Evolutionary conservation across 2,797 vertebrate genomes (phyloP).

Genomic region (Carapus acus): DNA sequence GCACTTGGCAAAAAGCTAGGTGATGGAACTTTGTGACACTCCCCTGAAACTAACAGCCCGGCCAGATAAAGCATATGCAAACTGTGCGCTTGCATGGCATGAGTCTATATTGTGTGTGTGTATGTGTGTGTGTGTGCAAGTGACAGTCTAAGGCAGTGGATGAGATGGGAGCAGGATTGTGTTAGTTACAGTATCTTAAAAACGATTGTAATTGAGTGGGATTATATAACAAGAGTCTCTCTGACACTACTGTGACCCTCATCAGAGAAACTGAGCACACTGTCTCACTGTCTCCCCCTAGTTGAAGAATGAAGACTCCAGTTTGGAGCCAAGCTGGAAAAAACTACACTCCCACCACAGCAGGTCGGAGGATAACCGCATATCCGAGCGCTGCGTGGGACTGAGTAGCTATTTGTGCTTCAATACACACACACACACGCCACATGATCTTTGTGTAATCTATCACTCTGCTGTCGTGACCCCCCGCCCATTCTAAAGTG

Average conservation of each 20-base stretch:
- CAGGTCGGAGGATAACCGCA: not conserved
- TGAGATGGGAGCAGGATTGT: conserved; percentile 30
- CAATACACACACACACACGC: conserved; percentile 31
- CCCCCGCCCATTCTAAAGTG: conserved; percentile 69
- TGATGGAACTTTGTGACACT: conserved; percentile 10
- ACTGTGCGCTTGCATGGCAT: too few relatives aligned
- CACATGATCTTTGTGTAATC: conserved; percentile 34
- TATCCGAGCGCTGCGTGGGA: conserved; percentile 44
- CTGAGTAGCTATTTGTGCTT: conserved; percentile 48
- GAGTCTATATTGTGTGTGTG: too few relatives aligned
- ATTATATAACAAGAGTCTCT: conserved; percentile 41
- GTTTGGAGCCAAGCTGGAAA: conserved; percentile 46
- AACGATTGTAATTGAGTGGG: conserved; percentile 45
- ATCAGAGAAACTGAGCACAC: conserved; percentile 47
- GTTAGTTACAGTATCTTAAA: conserved; percentile 57
- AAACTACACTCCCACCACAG: conserved; percentile 47
- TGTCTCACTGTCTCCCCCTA: conserved; percentile 31
- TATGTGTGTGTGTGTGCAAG: conserved; percentile 26
- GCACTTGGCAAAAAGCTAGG: conserved; percentile 11
- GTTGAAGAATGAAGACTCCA: conserved; percentile 45
- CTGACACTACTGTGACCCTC: conserved; percentile 34
- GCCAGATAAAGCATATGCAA: conserved; percentile 1
- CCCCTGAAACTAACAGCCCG: conserved; percentile 14
- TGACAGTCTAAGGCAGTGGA: conserved; percentile 58
- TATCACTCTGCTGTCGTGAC: conserved; percentile 27